These are phyloP conservation scores for Sebastes steindachneri DNA, from an alignment of 2,797 vertebrate genomes.

Conservation along the genomic window DNA sequence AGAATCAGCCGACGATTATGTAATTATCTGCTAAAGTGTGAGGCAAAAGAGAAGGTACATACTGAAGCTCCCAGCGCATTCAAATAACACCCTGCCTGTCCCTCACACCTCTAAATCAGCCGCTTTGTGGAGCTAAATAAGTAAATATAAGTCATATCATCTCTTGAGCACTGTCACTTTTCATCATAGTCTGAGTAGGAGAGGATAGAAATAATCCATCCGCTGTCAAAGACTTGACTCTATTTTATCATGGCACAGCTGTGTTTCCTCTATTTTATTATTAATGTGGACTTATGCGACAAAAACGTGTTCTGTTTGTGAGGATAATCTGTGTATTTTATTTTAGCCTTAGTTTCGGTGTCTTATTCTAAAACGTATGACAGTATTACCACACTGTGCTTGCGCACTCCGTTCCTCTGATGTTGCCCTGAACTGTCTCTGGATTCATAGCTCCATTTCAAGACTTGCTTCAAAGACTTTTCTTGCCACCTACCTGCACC, in stretches of 20 bases:
- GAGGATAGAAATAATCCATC: constrained; percentile 11
- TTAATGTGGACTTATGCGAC: neutral
- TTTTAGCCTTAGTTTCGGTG: neutral
- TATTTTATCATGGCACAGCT: neutral
- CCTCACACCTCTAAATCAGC: constrained; percentile 43
- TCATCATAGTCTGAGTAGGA: constrained; percentile 2
- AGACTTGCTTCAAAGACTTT: constrained; percentile 52
- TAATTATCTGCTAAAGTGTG: constrained; percentile 37
- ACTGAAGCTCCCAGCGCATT: constrained; percentile 14
- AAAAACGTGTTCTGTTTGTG: neutral
- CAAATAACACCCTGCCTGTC: constrained; percentile 38
- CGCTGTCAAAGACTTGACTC: neutral
- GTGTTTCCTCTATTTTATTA: constrained; percentile 1
- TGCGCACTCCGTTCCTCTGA: neutral
- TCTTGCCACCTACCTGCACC: constrained; percentile 31
- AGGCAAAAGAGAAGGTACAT: constrained; percentile 1
- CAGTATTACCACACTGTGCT: neutral
- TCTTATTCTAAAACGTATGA: neutral
- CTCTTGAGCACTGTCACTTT: neutral
- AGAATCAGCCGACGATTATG: constrained; percentile 14
- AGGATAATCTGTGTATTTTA: constrained; percentile 6
- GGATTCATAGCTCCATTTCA: constrained; percentile 36
- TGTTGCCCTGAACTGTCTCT: constrained; percentile 33
- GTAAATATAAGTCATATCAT: constrained; percentile 30
- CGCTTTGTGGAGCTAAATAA: constrained; percentile 39